Conservation (phyloP, 2,113 vertebrate genomes). For the Pteruthius melanotis region DNA sequence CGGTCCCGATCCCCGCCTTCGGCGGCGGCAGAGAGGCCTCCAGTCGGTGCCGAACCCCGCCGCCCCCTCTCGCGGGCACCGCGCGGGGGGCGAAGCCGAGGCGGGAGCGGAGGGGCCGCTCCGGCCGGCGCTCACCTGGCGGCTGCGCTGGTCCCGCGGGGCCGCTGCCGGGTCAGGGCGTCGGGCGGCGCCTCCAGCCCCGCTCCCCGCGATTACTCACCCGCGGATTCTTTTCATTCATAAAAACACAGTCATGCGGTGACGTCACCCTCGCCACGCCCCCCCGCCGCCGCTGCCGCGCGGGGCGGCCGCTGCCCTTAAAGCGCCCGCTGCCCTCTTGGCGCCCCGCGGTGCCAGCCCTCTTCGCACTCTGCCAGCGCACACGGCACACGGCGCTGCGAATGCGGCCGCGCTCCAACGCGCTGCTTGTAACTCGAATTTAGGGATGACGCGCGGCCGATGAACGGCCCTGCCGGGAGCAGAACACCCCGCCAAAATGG, state of each 20-base stretch:
- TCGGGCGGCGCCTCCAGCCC: not conserved
- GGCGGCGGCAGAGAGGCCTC: not conserved
- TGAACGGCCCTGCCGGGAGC: too few species aligned
- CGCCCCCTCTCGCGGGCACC: too few species aligned
- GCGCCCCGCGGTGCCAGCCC: too few species aligned
- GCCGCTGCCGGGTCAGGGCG: not conserved
- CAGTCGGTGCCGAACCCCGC: not conserved
- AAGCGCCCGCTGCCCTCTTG: too few species aligned
- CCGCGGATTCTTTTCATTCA: constrained; percentile 85
- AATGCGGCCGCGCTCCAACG: too few species aligned
- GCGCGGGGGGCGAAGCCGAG: not conserved
- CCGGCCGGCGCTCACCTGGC: not conserved
- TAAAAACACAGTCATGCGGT: constrained; percentile 83
- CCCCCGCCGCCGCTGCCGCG: not conserved
- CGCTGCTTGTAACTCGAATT: too few species aligned
- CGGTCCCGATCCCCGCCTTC: not conserved
- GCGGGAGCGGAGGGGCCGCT: too few species aligned
- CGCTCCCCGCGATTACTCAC: constrained; percentile 76
- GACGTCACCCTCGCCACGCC: constrained; percentile 57
- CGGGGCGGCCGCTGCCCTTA: too few species aligned
- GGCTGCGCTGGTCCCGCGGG: not conserved
- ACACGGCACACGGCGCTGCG: too few species aligned
- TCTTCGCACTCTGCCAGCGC: too few species aligned
- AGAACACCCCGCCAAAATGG: too few species aligned
- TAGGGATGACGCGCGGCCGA: too few species aligned